Base-by-base conservation (phyloP, 2,888 invertebrate species). In the Galeruca laticollis region DNA sequence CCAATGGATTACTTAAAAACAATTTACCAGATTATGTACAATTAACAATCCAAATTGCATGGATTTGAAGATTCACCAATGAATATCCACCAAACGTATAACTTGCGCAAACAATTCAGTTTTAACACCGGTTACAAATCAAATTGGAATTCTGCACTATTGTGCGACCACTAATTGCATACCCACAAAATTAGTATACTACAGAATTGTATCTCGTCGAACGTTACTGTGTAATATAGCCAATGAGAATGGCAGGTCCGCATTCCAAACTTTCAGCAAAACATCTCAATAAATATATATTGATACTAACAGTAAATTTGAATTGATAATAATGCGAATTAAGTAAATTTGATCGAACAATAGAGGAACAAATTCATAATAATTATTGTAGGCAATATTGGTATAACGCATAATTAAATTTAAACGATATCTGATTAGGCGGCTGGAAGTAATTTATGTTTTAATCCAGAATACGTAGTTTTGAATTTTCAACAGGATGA, bases 61-160 rank as follows among this genome's bases (percentile, higher is more conserved):
- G 18, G 47, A 47, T 47, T 47, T 47, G 15, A 18, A 47, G 18
- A 18, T 47, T 18, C 18, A 47, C 13, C 13, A n/a, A 54, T 54
- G 6, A 54, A 9, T 26, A 31, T 26, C 15, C 8, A 18, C 35
- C 15, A 18, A 56, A 56, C 9, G 9, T 57, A 18, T 9, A 35
- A 35, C 35, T 15, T 35, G 33, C 15, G 11, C 26, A 33, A 33
- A 33, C 56, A 33, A 35, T 35, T 57, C 35, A 57, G 31, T 15
- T 35, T 57, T 57, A 35, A 57, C 26, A 35, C 35, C 56, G 18
- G 11, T n/a, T 35, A 35, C 35, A 57, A 57, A 57, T 57, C 56
- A 57, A 57, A 57, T 57, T 10, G 6, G 10, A 18, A 57, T 57
- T 57, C 10, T 35, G 56, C 15, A 31, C 35, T 18, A 33, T 15